Conservation (phyloP, 2,888 invertebrate genomes). For the Tribolium freemani region DNA sequence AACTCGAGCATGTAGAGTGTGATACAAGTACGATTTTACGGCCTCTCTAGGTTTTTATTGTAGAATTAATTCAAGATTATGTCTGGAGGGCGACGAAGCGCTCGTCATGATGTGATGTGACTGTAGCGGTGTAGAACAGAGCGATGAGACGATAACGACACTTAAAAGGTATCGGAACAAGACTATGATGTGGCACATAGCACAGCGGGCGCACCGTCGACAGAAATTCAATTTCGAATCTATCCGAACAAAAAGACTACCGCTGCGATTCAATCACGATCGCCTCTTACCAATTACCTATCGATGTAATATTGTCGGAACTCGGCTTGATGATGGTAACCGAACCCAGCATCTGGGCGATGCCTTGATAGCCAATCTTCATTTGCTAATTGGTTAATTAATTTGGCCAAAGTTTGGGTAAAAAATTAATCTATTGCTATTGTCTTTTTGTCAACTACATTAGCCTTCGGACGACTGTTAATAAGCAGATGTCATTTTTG, state of each 20-base stretch:
- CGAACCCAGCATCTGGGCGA: background rate
- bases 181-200: conserved; percentile 55
- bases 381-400: background rate
- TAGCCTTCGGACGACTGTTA: background rate
- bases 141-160: conserved; percentile 56
- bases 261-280: conserved; percentile 65
- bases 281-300: conserved; percentile 64
- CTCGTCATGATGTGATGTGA: conserved; percentile 51
- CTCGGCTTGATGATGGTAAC: conserved; percentile 22
- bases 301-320: conserved; percentile 54
- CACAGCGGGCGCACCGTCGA: conserved; percentile 55
- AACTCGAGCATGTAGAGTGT: conserved; percentile 1
- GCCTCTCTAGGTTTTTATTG: conserved; percentile 14
- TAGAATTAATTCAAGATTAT: conserved; percentile 8
- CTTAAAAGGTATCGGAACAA: conserved; percentile 62
- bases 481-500: background rate
- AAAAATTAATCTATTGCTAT: background rate
- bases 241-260: conserved; percentile 63
- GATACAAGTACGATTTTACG: conserved; percentile 1
- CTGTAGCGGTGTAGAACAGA: conserved; percentile 50
- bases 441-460: background rate
- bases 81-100: conserved; percentile 7
- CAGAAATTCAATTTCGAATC: conserved; percentile 65
- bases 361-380: background rate
- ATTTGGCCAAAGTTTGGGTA: background rate